Percentiles rank a stretch among this genome's conserved stretches.
phyloP scores from a whole-genome alignment of 2,113 vertebrate species.

The Odocoileus hemionus region DNA sequence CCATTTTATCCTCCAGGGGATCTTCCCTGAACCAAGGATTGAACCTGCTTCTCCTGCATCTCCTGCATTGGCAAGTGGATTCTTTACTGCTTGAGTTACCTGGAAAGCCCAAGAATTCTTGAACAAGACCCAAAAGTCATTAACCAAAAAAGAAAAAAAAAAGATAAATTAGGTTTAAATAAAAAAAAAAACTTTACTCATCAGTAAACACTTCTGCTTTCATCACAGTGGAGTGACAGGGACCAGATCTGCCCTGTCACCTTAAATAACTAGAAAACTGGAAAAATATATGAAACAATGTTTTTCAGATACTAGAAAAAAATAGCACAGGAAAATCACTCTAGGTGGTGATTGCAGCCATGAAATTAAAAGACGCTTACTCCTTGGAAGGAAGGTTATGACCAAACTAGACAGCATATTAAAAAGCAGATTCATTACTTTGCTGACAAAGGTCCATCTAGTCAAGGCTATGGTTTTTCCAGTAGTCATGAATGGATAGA shows the following conservation, averaged over 20 bases:
- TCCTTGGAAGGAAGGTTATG: too few species aligned
- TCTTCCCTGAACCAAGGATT: not conserved
- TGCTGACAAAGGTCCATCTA: too few species aligned
- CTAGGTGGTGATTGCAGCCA: too few species aligned
- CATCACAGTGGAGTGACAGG: not conserved
- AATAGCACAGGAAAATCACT: not conserved
- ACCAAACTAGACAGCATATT: too few species aligned
- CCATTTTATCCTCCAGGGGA: not conserved
- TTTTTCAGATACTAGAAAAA: not conserved
- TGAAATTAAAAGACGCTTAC: too few species aligned
- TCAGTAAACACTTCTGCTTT: not conserved
- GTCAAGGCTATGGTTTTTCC: too few species aligned
- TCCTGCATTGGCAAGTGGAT: not conserved
- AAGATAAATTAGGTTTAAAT: not conserved
- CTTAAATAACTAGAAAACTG: not conserved
- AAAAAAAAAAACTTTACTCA: not conserved
- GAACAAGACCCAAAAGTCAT: not conserved
- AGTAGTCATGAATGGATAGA: too few species aligned
- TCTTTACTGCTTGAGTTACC: not conserved
- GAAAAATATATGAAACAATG: not conserved
- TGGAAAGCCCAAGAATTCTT: not conserved
- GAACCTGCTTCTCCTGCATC: not conserved
- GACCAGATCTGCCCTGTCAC: not conserved
- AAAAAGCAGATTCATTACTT: too few species aligned
- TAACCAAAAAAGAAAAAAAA: conserved; percentile 13